Base-by-base conservation (phyloP, 2,888 invertebrate species). In the Drosophila flavopinicola region DNA sequence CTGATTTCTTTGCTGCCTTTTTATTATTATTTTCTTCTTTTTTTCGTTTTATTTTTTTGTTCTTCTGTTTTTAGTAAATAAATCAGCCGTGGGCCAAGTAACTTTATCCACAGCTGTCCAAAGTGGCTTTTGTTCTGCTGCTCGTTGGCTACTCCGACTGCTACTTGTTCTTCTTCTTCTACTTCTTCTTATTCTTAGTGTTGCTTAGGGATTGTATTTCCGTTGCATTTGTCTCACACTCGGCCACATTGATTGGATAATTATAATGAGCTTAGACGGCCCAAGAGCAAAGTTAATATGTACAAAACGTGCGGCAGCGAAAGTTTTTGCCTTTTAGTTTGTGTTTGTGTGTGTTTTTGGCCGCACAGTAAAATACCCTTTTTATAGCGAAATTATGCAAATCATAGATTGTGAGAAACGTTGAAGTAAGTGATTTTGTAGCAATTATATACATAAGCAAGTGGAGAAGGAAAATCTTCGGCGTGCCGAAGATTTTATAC, bases 61-160 rank as follows among this genome's bases (percentile, higher is more conserved):
- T 49, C 33, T 65, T 66, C 74, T 78, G 75, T 75, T 79, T 76
- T 76, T 60, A 79, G 82, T 82, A 82, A 79, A 79, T 79, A 79
- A 79, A 79, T 79, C 82, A 82, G 75, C 82, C 78, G 74, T 75
- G 48, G 60, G 64, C 76, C 68, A 76, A 82, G 75, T 76, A 78
- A 79, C 82, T 79, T 79, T 79, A 71, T 27, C 61, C 70, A 61
- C 70, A 70, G 70, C 70, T 67, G 61, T 57, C 57, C 51, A 45
- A 59, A 69, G 58, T 69, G 58, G 68, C 65, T 58, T 67, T 47
- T 37, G 56, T 58, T n/a, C n/a, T n/a, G n/a, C 58, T 44, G 37
- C 58, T 24, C 51, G 38, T 38, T 57, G 57, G 32, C 47, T 13
- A 39, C 56, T 53, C 53, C 11, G 9, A 15, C 48, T 20, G 20